phyloP scores from a whole-genome alignment of 1,140 invertebrate genomes.

The Heterodera carotae region DNA sequence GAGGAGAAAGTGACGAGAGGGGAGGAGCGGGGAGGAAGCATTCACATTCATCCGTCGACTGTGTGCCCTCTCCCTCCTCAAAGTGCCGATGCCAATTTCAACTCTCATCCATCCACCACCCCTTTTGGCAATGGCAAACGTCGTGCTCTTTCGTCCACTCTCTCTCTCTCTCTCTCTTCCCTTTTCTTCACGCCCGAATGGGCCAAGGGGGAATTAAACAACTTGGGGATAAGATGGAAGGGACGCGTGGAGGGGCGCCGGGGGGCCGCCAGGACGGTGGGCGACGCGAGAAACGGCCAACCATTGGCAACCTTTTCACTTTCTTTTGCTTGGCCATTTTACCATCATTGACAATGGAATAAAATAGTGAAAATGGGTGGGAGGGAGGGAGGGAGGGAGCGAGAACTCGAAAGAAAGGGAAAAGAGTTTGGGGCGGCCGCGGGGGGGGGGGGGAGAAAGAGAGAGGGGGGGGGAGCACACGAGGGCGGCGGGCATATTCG shows the following conservation, averaged over 20 bases:
- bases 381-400: background rate
- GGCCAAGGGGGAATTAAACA: slow-evolving; percentile 5
- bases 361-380: background rate
- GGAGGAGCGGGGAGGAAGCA: background rate
- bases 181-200: background rate
- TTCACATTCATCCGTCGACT: background rate
- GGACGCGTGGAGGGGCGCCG: background rate
- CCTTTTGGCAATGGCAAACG: slow-evolving; percentile 5
- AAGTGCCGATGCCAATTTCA: background rate
- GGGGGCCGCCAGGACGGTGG: too few relatives aligned
- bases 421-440: too few relatives aligned
- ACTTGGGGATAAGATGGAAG: background rate
- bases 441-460: too few relatives aligned
- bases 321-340: background rate
- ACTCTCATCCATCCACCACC: background rate
- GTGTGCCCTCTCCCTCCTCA: background rate
- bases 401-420: too few relatives aligned
- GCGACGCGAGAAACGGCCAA: background rate
- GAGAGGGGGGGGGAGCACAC: too few relatives aligned
- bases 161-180: background rate
- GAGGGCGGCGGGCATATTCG: background rate
- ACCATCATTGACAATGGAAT: background rate
- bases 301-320: background rate
- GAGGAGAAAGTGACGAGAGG: background rate
- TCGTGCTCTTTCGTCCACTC: background rate